These are phyloP conservation scores for Leptarthrus brevirostris DNA, from an alignment of 2,888 invertebrate species.

Conservation along the genomic window DNA sequence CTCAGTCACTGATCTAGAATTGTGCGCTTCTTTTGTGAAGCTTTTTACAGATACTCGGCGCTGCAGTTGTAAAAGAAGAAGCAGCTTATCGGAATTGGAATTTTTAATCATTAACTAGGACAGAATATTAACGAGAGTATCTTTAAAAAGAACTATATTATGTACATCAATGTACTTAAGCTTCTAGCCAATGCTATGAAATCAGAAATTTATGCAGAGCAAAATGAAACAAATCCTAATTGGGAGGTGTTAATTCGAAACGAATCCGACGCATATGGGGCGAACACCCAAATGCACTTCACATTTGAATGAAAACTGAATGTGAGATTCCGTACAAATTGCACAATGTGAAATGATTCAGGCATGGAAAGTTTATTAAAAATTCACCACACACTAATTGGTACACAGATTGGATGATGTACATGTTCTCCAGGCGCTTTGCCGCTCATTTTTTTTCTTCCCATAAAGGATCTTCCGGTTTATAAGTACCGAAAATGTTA, in stretches of 20 bases:
- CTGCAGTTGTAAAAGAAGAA: no score
- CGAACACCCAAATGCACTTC: constrained; percentile 2
- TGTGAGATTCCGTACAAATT: background rate
- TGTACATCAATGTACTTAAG: no score
- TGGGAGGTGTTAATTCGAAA: background rate
- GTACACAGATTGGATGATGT: constrained; percentile 19
- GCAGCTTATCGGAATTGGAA: no score
- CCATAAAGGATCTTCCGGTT: constrained; percentile 1
- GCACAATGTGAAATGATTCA: background rate
- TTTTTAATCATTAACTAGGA: no score
- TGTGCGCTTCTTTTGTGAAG: no score
- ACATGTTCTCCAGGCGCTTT: background rate
- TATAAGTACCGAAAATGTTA: constrained; percentile 17
- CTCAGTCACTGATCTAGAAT: no score
- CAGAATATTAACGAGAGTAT: no score
- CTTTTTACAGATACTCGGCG: no score
- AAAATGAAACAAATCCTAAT: background rate
- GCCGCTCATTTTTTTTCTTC: background rate
- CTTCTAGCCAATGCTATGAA: no score
- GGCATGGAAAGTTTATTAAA: constrained; percentile 33
- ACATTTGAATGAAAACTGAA: background rate
- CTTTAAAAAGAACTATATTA: no score
- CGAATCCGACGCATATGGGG: background rate
- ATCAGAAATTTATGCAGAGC: no score
- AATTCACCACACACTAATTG: constrained; percentile 38